These are phyloP conservation scores for Rotaria sp. DNA, from an alignment of 2,888 invertebrate genomes.

Conservation along the genomic window DNA sequence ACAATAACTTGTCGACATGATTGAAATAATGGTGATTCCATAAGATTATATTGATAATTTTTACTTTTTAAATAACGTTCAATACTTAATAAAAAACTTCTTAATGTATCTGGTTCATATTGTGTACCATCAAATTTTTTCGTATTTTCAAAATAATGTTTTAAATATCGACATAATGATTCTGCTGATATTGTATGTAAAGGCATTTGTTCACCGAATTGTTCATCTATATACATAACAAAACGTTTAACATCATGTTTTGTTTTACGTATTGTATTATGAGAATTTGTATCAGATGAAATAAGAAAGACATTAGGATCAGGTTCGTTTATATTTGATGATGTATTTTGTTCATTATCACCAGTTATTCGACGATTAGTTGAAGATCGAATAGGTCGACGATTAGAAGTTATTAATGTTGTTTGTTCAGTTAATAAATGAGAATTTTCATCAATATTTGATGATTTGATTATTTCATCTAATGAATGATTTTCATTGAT, in stretches of 20 bases:
- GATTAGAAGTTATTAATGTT: background rate
- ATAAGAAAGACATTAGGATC: slow-evolving; percentile 2
- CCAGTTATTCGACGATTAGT: background rate
- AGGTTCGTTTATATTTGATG: background rate
- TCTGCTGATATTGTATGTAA: background rate
- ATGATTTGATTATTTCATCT: background rate
- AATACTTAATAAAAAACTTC: slow-evolving; percentile 27
- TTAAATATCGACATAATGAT: background rate
- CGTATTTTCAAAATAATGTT: slow-evolving; percentile 29
- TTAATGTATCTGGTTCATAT: slow-evolving; percentile 26
- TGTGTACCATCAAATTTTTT: slow-evolving; percentile 23
- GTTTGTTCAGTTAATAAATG: background rate
- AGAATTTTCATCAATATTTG: background rate
- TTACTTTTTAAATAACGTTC: slow-evolving; percentile 29
- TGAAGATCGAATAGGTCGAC: background rate
- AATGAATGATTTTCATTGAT: background rate
- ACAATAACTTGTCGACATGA: slow-evolving; percentile 1
- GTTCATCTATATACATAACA: slow-evolving; percentile 29
- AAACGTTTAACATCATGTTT: slow-evolving; percentile 29
- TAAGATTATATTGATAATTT: slow-evolving; percentile 21
- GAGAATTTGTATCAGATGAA: slow-evolving; percentile 18
- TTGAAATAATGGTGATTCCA: slow-evolving; percentile 26
- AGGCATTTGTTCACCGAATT: slow-evolving; percentile 12
- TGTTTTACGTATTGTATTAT: slow-evolving; percentile 25
- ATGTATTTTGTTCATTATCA: background rate